Conservation (phyloP, 2,113 vertebrate species). For the Anser cygnoides region DNA sequence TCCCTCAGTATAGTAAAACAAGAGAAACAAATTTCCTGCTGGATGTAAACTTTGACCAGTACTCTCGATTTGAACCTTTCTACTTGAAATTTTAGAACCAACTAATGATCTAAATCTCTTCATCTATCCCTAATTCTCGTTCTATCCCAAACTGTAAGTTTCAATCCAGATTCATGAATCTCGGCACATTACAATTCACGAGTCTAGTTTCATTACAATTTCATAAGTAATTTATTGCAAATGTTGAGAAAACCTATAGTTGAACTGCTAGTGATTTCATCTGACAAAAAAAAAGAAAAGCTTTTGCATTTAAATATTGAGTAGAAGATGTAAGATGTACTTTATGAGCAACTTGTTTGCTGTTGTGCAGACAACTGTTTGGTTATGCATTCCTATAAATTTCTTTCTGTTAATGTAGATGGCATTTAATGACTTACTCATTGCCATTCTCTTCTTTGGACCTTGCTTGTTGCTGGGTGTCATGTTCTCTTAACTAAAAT, state of each 20-base stretch:
- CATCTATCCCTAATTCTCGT: neutral
- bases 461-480: neutral
- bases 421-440: neutral
- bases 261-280: neutral
- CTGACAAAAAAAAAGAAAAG: neutral
- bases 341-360: neutral
- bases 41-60: neutral
- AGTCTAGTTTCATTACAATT: neutral
- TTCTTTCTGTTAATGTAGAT: neutral
- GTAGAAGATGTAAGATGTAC: neutral
- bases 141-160: neutral
- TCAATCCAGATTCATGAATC: neutral
- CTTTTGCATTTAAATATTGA: neutral
- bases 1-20: neutral
- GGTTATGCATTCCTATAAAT: neutral
- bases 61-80: neutral
- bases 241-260: neutral
- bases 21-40: neutral
- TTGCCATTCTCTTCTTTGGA: neutral
- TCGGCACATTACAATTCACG: neutral
- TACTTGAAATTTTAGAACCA: neutral
- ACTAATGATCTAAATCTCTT: neutral
- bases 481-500: slow-evolving; percentile 1
- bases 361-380: neutral
- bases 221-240: neutral